A percentile compares a stretch with the other conserved stretches of the same genome.
phyloP scores from a whole-genome alignment of 2,888 invertebrate genomes.

The Polylopha cassiicola region DNA sequence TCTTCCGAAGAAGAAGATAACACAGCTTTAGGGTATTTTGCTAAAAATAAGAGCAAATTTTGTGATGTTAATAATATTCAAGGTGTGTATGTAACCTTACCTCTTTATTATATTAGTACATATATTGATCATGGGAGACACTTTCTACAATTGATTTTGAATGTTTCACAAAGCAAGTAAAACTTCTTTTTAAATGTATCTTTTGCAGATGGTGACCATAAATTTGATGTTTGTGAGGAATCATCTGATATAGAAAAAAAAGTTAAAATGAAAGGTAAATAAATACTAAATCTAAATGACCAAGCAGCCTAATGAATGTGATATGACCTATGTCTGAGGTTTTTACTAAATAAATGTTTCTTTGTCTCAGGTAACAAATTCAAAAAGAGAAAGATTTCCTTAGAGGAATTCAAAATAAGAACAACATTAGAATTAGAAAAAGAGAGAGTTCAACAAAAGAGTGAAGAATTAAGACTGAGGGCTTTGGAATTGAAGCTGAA shows the following conservation, averaged over 20 bases:
- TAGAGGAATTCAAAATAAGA: conserved; percentile 37
- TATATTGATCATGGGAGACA: too few relatives aligned
- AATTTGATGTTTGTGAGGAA: conserved; percentile 25
- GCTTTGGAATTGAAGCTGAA: conserved; percentile 43
- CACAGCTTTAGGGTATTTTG: conserved; percentile 22
- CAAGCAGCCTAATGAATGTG: too few relatives aligned
- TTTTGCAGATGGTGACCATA: conserved; percentile 26
- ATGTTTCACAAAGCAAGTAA: too few relatives aligned
- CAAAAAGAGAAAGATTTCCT: conserved; percentile 28
- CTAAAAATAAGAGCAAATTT: conserved; percentile 27
- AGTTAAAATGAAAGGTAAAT: conserved; percentile 27
- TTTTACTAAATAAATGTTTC: neutral
- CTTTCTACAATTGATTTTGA: too few relatives aligned
- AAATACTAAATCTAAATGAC: conserved; percentile 21
- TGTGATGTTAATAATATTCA: conserved; percentile 28
- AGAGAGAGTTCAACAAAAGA: conserved; percentile 38
- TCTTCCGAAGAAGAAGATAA: conserved; percentile 27
- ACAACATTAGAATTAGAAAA: conserved; percentile 37
- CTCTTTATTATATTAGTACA: too few relatives aligned
- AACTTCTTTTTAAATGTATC: conserved; percentile 3
- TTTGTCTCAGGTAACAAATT: conserved; percentile 15
- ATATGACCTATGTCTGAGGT: too few relatives aligned
- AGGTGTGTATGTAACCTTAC: neutral
- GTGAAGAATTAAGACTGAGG: conserved; percentile 40
- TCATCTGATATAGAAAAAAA: conserved; percentile 29